These are phyloP conservation scores for Austrolebias charrua DNA, from an alignment of 2,797 vertebrate species.

Conservation along the genomic window DNA sequence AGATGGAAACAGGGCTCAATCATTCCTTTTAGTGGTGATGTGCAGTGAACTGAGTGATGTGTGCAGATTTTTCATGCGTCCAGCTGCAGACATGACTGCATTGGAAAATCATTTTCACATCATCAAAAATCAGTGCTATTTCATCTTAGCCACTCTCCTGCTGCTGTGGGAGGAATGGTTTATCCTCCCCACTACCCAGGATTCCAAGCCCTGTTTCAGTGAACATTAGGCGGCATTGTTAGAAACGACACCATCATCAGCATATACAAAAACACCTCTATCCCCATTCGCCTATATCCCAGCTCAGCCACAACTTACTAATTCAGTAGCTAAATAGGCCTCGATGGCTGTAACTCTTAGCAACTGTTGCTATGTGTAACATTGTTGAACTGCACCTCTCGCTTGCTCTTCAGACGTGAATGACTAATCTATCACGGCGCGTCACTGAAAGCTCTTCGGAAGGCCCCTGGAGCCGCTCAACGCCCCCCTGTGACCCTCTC, in stretches of 20 bases:
- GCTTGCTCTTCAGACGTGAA: constrained; percentile 76
- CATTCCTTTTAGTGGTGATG: constrained; percentile 27
- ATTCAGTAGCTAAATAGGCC: constrained; percentile 56
- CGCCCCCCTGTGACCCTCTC: constrained; percentile 78
- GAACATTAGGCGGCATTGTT: constrained; percentile 52
- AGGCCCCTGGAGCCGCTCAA: constrained; percentile 68
- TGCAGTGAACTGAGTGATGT: constrained; percentile 26
- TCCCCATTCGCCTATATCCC: constrained; percentile 59
- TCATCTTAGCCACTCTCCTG: constrained; percentile 33
- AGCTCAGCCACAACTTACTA: constrained; percentile 48
- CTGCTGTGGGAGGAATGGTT: constrained; percentile 43
- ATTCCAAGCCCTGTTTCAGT: constrained; percentile 33
- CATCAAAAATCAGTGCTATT: constrained; percentile 36
- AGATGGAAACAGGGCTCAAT: constrained; percentile 33
- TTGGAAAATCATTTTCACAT: constrained; percentile 24
- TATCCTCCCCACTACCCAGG: constrained; percentile 36
- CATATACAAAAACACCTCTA: constrained; percentile 49
- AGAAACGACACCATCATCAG: constrained; percentile 58
- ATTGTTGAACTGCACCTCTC: constrained; percentile 78
- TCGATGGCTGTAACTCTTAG: constrained; percentile 67
- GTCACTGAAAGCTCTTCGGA: constrained; percentile 74
- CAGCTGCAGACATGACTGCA: constrained; percentile 27
- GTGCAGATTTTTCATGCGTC: constrained; percentile 19
- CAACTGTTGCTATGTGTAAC: constrained; percentile 83
- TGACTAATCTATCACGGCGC: constrained; percentile 75